Conservation (phyloP, 1,140 invertebrate genomes). For the Drosophila tsacasi region DNA sequence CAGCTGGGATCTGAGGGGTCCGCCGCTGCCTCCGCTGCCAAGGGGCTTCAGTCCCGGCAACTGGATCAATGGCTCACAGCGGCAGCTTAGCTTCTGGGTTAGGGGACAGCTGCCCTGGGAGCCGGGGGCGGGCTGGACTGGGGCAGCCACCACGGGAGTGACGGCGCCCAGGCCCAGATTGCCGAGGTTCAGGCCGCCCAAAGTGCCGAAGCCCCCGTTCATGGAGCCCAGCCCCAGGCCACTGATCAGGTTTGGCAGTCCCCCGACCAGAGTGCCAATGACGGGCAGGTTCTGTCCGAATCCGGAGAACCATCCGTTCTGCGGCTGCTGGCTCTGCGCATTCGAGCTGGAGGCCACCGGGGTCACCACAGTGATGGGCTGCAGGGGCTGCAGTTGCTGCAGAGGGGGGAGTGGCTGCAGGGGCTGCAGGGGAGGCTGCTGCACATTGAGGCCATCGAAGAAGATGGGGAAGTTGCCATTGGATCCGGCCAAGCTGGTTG, state of each 20-base stretch:
- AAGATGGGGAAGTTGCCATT: constrained; percentile 50
- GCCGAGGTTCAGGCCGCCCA: constrained; percentile 62
- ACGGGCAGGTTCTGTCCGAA: constrained; percentile 68
- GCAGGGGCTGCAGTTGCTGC: constrained; percentile 33
- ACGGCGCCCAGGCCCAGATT: constrained; percentile 56
- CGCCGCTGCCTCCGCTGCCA: neutral
- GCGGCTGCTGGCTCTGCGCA: constrained; percentile 34
- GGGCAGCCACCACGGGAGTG: constrained; percentile 14
- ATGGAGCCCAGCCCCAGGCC: constrained; percentile 57
- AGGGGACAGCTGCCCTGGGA: constrained; percentile 44
- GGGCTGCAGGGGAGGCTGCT: neutral
- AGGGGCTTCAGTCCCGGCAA: constrained; percentile 33
- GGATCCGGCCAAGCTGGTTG: constrained; percentile 3
- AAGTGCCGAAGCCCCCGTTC: constrained; percentile 45
- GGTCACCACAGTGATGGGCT: constrained; percentile 56
- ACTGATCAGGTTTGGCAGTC: constrained; percentile 52
- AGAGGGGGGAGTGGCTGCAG: constrained; percentile 28
- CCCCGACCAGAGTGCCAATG: constrained; percentile 61
- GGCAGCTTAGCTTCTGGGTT: constrained; percentile 65
- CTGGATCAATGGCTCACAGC: constrained; percentile 67
- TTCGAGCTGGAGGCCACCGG: constrained; percentile 55
- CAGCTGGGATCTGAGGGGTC: constrained; percentile 13
- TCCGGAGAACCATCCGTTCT: constrained; percentile 48
- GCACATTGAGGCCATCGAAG: constrained; percentile 50
- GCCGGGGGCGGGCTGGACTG: neutral